Evolutionary conservation across 92 coral and sea anemone genomes (phyloP).

Genomic region (Virgularia gustaviana): DNA sequence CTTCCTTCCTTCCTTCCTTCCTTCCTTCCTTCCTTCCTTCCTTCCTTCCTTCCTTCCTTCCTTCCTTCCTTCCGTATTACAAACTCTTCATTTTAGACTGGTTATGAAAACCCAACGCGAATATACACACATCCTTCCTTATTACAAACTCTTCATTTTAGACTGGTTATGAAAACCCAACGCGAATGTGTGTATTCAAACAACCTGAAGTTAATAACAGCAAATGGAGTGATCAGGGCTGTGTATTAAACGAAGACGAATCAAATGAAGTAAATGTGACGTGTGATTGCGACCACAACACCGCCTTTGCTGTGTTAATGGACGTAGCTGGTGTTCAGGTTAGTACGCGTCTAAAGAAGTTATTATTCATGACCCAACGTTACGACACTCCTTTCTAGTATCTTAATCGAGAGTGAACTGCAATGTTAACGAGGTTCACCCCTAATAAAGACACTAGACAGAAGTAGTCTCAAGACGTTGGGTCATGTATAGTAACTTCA

Average conservation of each 20-base stretch:
- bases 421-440: no score
- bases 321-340: slow-evolving; percentile 38
- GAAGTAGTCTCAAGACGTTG: neutral
- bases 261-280: slow-evolving; percentile 45
- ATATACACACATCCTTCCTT: neutral
- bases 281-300: slow-evolving; percentile 54
- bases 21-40: no score
- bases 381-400: neutral
- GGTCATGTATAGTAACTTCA: no score
- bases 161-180: slow-evolving; percentile 27
- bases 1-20: no score
- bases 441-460: no score
- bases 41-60: neutral
- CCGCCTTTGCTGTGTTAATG: slow-evolving; percentile 54
- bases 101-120: slow-evolving; percentile 18
- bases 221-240: slow-evolving; percentile 46
- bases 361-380: no score
- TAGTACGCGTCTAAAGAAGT: neutral
- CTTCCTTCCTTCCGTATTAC: neutral
- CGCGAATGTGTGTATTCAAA: slow-evolving; percentile 15
- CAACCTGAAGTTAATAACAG: slow-evolving; percentile 15
- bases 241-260: slow-evolving; percentile 25
- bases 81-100: slow-evolving; percentile 17
- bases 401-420: neutral
- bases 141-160: neutral